Evolutionary conservation across 2,113 vertebrate genomes (phyloP).

Genomic region (Pogonocichla stellata): DNA sequence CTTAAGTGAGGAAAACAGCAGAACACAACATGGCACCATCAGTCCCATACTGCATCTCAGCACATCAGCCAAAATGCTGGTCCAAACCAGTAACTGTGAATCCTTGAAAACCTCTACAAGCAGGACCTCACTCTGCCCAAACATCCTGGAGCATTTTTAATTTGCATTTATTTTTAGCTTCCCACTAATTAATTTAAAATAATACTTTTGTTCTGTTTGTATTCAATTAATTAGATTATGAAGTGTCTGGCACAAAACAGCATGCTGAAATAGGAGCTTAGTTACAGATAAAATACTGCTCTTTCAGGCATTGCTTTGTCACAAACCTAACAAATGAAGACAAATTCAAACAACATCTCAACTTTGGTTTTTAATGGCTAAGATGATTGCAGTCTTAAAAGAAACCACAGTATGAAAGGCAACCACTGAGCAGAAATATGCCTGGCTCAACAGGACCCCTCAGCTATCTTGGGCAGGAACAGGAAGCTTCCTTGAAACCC

Average conservation of each 20-base stretch:
- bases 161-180: not conserved
- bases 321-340: not conserved
- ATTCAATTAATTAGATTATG: not conserved
- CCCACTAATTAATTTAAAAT: constrained; percentile 5
- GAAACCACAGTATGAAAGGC: not conserved
- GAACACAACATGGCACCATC: rapidly evolving
- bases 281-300: not conserved
- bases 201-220: not conserved
- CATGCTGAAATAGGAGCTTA: not conserved
- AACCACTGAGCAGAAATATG: not conserved
- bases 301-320: constrained; percentile 1
- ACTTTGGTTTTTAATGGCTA: not conserved
- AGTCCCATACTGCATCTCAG: rapidly evolving
- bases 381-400: not conserved
- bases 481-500: not conserved
- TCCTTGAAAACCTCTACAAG: not conserved
- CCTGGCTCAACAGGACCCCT: not conserved
- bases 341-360: constrained; percentile 19
- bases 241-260: constrained; percentile 1
- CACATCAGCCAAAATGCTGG: not conserved
- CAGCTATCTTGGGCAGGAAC: not conserved
- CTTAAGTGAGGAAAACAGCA: not conserved
- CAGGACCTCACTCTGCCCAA: not conserved
- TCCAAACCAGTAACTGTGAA: not conserved
- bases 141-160: not conserved